Base-by-base conservation (phyloP, 1,140 invertebrate species). In the Druon quercuslanigerum region DNA sequence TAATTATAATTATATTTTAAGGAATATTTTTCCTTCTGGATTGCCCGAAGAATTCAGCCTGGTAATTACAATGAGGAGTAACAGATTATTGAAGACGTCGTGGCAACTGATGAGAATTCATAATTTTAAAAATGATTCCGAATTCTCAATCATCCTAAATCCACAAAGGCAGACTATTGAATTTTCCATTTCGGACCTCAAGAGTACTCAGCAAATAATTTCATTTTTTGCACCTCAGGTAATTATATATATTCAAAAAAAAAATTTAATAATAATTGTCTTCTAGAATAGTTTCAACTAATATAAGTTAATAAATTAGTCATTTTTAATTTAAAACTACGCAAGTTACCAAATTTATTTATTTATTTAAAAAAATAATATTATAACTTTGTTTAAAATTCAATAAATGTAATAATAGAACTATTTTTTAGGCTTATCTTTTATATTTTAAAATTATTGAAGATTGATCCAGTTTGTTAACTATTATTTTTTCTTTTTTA, bases 11-110 rank as follows among this genome's bases (percentile, higher is more conserved):
- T 2, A 19, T 54, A 11, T 75, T 57, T 71, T 71, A 86, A 95
- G 94, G 80, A 90, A 93, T 57, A 92, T 95, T 72, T 95, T 95
- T 86, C 94, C 94, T 3, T 87, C 92, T 75, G 95, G 95, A 9
- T 86, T 96, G 5, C 57, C 57, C 5, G 20, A 33, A 5, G 57
- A 66, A 33, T 66, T 66, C 19, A 66, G 57, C 16, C 33, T 66
- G 25, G 20, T 66, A 20, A 66, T 66, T 33, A 66, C 57, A 66
- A 66, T 66, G 57, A 66, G 57, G 16, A 66, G 13, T 66, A 33
- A 33, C 16, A 66, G 16, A 66, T 66, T 33, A 14, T 33, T 25
- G 5, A 66, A 66, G 33, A 6, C 2, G 5, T 11, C 57, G 1
- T 66, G 57, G 57, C 20, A 66, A 6, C 20, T 66, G 5, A 66